Evolutionary conservation across 1,140 invertebrate genomes (phyloP).

Genomic region (Drosophila santomea): DNA sequence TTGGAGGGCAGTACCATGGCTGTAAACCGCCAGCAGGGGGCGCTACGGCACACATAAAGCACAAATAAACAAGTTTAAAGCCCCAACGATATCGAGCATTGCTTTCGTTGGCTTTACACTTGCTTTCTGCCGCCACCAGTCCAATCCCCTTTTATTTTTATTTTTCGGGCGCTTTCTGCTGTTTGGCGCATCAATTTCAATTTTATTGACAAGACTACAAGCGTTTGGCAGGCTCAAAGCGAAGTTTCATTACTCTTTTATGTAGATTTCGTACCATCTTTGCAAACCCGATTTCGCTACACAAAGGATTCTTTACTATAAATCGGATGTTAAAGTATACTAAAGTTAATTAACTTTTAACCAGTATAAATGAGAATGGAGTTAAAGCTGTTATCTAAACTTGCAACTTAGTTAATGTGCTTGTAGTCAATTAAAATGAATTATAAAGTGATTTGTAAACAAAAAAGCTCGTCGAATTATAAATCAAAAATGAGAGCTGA

Average conservation of each 20-base stretch:
- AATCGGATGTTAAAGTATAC: too few species aligned
- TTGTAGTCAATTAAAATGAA: too few species aligned
- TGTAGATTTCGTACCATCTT: not conserved
- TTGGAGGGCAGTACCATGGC: conserved; percentile 49
- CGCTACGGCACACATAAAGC: conserved; percentile 57
- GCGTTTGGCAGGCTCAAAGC: not conserved
- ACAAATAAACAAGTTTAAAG: conserved; percentile 78
- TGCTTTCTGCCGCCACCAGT: conserved; percentile 10
- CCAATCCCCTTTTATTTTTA: conserved; percentile 78
- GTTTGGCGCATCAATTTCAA: conserved; percentile 82
- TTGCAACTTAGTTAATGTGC: too few species aligned
- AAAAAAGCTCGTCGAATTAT: too few species aligned
- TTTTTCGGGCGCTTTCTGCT: conserved; percentile 66
- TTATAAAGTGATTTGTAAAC: too few species aligned
- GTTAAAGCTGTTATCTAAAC: too few species aligned
- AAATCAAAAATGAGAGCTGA: not conserved
- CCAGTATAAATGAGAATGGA: too few species aligned
- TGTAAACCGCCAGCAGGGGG: conserved; percentile 36
- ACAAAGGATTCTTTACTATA: too few species aligned
- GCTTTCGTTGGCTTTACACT: conserved; percentile 59
- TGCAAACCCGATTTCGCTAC: not conserved
- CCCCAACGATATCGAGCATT: conserved; percentile 56
- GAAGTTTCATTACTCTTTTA: conserved; percentile 48
- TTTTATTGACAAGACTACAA: conserved; percentile 74
- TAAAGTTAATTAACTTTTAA: too few species aligned